phyloP scores from a whole-genome alignment of 2,797 vertebrate species.

The Mustela erminea region DNA sequence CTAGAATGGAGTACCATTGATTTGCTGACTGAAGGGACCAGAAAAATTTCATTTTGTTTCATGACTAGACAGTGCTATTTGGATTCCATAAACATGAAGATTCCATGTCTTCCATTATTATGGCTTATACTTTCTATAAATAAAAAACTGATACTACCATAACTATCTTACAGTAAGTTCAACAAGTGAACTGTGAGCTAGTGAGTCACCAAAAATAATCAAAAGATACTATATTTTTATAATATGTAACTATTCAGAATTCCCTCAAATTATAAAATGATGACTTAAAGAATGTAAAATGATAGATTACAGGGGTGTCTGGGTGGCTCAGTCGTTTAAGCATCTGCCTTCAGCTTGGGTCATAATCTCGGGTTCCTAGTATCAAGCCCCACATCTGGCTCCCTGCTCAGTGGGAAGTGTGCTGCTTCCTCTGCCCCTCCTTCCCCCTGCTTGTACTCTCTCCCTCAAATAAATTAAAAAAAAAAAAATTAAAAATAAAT shows the following conservation, averaged over 20 bases:
- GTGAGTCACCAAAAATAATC: conserved; percentile 69
- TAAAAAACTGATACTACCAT: conserved; percentile 80
- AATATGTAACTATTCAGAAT: conserved; percentile 52
- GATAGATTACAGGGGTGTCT: neutral
- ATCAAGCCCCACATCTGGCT: neutral
- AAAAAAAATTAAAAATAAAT: neutral
- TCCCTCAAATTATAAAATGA: conserved; percentile 48
- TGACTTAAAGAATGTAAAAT: conserved; percentile 61
- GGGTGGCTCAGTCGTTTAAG: neutral
- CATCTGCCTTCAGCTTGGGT: neutral
- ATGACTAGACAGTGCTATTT: neutral
- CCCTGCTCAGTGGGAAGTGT: neutral
- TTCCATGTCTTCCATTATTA: conserved; percentile 21
- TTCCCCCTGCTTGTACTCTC: neutral
- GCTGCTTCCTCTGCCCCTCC: neutral
- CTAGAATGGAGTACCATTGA: conserved; percentile 19
- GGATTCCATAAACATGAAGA: conserved; percentile 49
- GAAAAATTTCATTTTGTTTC: conserved; percentile 18
- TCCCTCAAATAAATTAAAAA: neutral
- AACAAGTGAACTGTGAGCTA: conserved; percentile 72
- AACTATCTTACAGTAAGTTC: conserved; percentile 72
- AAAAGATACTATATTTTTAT: conserved; percentile 39
- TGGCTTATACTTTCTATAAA: conserved; percentile 81
- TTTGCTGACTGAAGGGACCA: neutral
- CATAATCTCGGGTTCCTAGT: neutral